These are phyloP conservation scores for Drosophila mettleri DNA, from an alignment of 2,888 invertebrate genomes.

Conservation along the genomic window DNA sequence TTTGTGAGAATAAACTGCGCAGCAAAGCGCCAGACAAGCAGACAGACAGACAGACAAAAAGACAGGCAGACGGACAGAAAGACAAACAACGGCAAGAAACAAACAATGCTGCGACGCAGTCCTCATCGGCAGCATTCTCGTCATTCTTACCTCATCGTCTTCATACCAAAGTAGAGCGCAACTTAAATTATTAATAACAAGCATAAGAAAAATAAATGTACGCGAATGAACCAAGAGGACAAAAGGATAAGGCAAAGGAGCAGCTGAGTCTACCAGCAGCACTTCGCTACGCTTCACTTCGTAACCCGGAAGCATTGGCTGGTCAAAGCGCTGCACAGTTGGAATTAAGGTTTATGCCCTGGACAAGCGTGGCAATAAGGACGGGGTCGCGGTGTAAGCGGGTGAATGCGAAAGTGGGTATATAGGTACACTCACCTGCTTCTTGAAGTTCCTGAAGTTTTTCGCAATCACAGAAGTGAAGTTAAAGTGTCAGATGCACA, in stretches of 20 bases:
- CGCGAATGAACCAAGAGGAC: conserved; percentile 59
- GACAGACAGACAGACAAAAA: conserved; percentile 28
- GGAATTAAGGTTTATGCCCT: conserved; percentile 62
- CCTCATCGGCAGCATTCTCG: conserved; percentile 25
- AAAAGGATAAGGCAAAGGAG: conserved; percentile 47
- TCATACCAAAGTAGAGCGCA: conserved; percentile 64
- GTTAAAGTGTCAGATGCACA: too few relatives aligned
- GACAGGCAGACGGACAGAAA: conserved; percentile 36
- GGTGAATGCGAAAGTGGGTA: conserved; percentile 24
- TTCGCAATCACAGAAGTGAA: too few relatives aligned
- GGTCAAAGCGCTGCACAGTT: conserved; percentile 54
- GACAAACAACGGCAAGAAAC: conserved; percentile 31
- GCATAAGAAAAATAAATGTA: conserved; percentile 78
- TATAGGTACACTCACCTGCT: conserved; percentile 16
- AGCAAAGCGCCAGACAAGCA: conserved; percentile 29
- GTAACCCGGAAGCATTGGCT: conserved; percentile 52
- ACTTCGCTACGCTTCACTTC: conserved; percentile 24
- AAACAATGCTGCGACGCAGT: conserved; percentile 48
- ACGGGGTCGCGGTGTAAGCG: neutral
- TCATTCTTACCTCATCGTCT: conserved; percentile 41
- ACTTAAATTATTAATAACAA: conserved; percentile 80
- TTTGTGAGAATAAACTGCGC: conserved; percentile 62
- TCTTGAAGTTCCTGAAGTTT: too few relatives aligned
- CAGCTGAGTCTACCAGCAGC: conserved; percentile 45
- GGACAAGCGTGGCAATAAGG: conserved; percentile 42